A percentile compares a stretch with the other conserved stretches of the same genome.
These are phyloP conservation scores for Neodontobutis hainanensis DNA, from an alignment of 2,113 vertebrate genomes.

Conservation along the genomic window DNA sequence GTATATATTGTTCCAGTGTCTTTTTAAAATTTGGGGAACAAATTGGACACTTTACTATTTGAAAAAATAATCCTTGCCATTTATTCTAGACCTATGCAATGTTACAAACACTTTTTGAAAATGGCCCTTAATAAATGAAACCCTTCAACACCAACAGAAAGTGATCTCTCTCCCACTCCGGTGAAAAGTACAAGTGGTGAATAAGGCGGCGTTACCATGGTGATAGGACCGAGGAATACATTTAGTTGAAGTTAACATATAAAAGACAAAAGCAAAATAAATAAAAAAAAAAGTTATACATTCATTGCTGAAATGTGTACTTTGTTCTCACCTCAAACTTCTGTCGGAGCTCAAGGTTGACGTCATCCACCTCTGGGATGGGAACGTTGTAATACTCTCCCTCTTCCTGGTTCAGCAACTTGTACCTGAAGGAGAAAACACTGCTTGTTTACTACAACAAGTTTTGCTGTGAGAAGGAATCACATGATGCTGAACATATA, in stretches of 20 bases:
- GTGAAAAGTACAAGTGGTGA: conserved; percentile 30
- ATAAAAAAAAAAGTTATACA: neutral
- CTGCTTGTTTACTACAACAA: neutral
- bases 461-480: neutral
- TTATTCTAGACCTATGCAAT: neutral
- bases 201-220: conserved; percentile 50
- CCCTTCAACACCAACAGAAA: conserved; percentile 6
- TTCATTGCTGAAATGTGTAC: neutral
- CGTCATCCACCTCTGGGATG: conserved; percentile 90
- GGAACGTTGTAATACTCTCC: conserved; percentile 97
- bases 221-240: conserved; percentile 23
- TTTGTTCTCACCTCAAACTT: conserved; percentile 91
- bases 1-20: too few species aligned
- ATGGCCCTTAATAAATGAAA: conserved; percentile 11
- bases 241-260: conserved; percentile 14
- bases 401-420: conserved; percentile 93
- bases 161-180: conserved; percentile 11
- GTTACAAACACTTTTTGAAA: neutral
- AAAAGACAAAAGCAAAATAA: neutral
- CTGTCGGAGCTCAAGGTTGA: conserved; percentile 89
- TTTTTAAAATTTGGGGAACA: too few species aligned
- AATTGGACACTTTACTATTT: too few species aligned
- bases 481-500: neutral
- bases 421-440: conserved; percentile 83
- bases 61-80: too few species aligned